Base-by-base conservation (phyloP, 2,888 invertebrate species). In the Euzetes globulus region DNA sequence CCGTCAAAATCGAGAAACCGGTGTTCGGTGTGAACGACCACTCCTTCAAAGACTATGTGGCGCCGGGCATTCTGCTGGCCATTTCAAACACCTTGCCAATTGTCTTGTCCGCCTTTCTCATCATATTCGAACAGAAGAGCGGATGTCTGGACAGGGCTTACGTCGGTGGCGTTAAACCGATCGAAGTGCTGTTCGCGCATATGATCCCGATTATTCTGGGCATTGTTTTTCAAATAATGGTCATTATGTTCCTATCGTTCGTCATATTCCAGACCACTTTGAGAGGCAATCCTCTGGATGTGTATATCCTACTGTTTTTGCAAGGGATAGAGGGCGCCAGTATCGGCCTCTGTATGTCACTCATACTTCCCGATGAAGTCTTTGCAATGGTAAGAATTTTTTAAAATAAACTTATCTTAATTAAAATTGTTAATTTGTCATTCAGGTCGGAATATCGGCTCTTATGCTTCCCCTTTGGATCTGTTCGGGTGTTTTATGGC, bases 251-350 rank as follows among this genome's bases (percentile, higher is more conserved):
- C 79, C 93, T 95, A 85, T 92, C 95, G 90, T 90, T 94, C 79
- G 85, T 90, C 9, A 92, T 93, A 9, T 94, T 94, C 80, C 88
- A 90, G 0, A 92, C 95, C 72, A 90, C 94, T 82, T 91, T 92
- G 81, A 90, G 91, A 80, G 95, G 95, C n/a, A 90, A 92, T 73
- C 87, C 94, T 65, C 86, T 89, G 72, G 90, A 90, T 84, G 93
- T 94, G 25, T 87, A 95, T 77, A 85, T 91, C 78, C 84, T 95
- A 47, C 93, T 94, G 1, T 86, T 95, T 79, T 84, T 94, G 77
- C 94, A 94, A 84, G 95, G 92, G 1, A 87, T 95, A 55, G 94
- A 94, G 83, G 96, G 95, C 79, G 95, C 96, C 95, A 92, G 94
- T 81, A 92, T 94, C 84, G 95, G 95, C 74, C 92, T 95, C 84